Evolutionary conservation across 2,797 vertebrate species (phyloP).

Genomic region (Phrynocephalus forsythii): DNA sequence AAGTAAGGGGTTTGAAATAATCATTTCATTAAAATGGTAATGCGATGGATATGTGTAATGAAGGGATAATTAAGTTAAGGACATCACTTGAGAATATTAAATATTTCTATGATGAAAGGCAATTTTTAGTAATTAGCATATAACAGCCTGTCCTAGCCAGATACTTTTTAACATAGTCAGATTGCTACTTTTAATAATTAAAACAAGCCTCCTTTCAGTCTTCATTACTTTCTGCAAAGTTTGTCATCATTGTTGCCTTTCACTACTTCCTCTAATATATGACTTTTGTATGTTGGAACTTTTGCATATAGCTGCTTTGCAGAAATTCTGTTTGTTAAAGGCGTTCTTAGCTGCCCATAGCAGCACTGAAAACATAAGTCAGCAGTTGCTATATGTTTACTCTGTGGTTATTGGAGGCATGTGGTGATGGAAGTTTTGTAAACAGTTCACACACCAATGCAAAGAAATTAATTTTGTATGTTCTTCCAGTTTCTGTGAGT

Average conservation of each 20-base stretch:
- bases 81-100: neutral
- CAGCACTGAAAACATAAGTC: neutral
- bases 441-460: neutral
- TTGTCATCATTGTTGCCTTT: neutral
- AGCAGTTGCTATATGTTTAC: constrained; percentile 8
- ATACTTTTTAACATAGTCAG: neutral
- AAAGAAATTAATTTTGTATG: neutral
- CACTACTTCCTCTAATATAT: neutral
- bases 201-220: neutral
- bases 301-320: neutral
- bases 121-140: neutral
- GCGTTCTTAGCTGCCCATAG: neutral
- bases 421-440: neutral
- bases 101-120: neutral
- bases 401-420: neutral
- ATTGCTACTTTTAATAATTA: constrained; percentile 5
- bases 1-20: neutral
- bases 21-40: neutral
- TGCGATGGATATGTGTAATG: neutral
- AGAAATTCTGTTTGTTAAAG: constrained; percentile 12
- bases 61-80: neutral
- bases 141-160: neutral
- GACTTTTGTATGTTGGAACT: neutral
- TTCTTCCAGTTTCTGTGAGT: neutral
- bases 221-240: neutral